Evolutionary conservation across 2,113 vertebrate genomes (phyloP), one percentile per base, ranked within the genome.

Genomic region (Andinoacara biseriatus): DNA sequence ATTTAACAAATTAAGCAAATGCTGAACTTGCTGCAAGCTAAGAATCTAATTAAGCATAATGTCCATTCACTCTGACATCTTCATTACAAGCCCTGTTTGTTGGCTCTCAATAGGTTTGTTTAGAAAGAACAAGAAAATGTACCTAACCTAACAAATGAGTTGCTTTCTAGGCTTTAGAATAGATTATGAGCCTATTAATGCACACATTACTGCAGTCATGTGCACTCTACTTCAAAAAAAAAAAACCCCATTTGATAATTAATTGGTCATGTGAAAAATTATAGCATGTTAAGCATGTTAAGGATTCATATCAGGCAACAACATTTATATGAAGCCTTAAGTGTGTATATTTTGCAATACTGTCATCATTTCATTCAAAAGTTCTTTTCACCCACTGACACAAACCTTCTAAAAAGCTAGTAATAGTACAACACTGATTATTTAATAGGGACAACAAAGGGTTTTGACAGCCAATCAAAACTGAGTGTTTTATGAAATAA

Each of bases 31-130:
- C 86, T 83, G 67, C 65, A 78, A 90, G 77, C 83, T 61, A 89
- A 87, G 57, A 85, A 88, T 90, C 87, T 78, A 90, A 94, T 93
- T 91, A 90, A 91, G 80, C 65, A 76, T n/a, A 60, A 69, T 87
- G 83, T 35, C 58, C 76, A 77, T 88, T 85, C 80, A 86, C 57
- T 59, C 61, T 88, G 78, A 86, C 78, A 80, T 74, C 86, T 81
- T 86, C 80, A 90, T 85, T 89, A 80, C 31, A 62, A 86, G 75
- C 67, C 15, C 67, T 65, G 83, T 86, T 86, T 85, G 61, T 77
- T 76, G 69, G 40, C 77, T 72, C 69, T 82, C 67, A 87, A 83
- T 77, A 35, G 24, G 43, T 46, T 80, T 35, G 17, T 76, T 75
- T 56, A 43, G 67, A 72, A 72, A 72, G 26, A 31, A 29, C 26